Percentiles rank a stretch among this genome's conserved stretches.
These are phyloP conservation scores for Neosilurus mollespiculum DNA, from an alignment of 2,797 vertebrate species.

Conservation along the genomic window DNA sequence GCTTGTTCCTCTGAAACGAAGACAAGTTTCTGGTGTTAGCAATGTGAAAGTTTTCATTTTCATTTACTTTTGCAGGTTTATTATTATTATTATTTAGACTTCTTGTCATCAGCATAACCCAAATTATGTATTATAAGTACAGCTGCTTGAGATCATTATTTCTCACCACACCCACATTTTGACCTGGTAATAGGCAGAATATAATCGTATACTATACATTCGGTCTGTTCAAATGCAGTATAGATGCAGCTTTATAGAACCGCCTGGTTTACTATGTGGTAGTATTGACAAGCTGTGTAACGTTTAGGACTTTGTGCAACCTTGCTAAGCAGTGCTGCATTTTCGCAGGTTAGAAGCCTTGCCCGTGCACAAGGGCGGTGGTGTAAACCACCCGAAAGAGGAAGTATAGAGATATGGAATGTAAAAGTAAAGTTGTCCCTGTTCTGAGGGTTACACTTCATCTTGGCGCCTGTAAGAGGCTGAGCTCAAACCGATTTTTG, in stretches of 20 bases:
- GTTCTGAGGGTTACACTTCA: not conserved
- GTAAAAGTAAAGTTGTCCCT: slow-evolving; percentile 19
- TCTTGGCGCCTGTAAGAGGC: not conserved
- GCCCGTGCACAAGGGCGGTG: slow-evolving; percentile 3
- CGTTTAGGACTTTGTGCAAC: slow-evolving; percentile 10
- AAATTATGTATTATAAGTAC: not conserved
- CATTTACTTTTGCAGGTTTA: not conserved
- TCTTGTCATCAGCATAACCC: not conserved
- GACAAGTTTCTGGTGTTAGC: not conserved
- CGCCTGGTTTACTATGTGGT: not conserved
- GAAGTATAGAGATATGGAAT: not conserved
- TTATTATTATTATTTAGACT: not conserved
- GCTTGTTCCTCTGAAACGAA: not conserved
- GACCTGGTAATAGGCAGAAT: too few species aligned
- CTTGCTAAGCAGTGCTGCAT: not conserved
- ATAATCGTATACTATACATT: too few species aligned
- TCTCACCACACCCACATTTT: not conserved
- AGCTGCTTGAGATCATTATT: not conserved
- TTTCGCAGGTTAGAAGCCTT: not conserved
- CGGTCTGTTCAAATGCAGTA: not conserved
- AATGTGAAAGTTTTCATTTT: not conserved
- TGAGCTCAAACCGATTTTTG: not conserved
- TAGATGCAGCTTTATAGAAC: not conserved
- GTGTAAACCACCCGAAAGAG: slow-evolving; percentile 25
- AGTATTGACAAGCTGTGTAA: not conserved